Evolutionary conservation across 2,888 invertebrate genomes (phyloP).

Genomic region (Zaprionus obscuricornis): DNA sequence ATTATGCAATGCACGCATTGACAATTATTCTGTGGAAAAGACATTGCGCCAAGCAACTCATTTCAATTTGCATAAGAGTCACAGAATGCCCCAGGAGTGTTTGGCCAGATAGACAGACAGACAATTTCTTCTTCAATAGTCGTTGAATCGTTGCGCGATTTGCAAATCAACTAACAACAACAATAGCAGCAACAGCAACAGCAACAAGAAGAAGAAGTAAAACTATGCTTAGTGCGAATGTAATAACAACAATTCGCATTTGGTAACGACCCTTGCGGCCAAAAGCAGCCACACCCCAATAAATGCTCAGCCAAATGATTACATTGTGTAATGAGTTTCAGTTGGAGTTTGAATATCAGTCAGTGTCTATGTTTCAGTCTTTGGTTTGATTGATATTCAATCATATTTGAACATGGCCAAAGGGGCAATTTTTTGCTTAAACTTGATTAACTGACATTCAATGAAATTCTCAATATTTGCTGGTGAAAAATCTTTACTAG

Average conservation of each 20-base stretch:
- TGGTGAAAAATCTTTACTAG: slow-evolving; percentile 27
- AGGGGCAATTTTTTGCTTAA: slow-evolving; percentile 15
- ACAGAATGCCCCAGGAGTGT: no score
- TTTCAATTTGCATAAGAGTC: slow-evolving; percentile 74
- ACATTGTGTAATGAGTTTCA: slow-evolving; percentile 64
- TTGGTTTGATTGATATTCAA: slow-evolving; percentile 63
- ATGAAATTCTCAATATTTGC: no score
- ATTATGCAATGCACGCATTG: slow-evolving; percentile 78
- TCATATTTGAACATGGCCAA: slow-evolving; percentile 31
- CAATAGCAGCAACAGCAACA: slow-evolving; percentile 21
- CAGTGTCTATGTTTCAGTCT: no score
- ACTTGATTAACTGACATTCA: no score
- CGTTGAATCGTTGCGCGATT: slow-evolving; percentile 32
- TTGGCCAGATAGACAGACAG: background rate
- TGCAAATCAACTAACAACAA: slow-evolving; percentile 27
- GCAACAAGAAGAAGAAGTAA: slow-evolving; percentile 11
- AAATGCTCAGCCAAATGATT: slow-evolving; percentile 35
- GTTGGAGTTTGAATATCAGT: no score
- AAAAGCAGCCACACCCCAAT: slow-evolving; percentile 52
- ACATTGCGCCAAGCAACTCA: slow-evolving; percentile 66
- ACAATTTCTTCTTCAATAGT: no score
- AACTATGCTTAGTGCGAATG: no score
- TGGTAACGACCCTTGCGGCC: no score
- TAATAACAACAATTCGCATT: slow-evolving; percentile 35
- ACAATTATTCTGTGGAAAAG: slow-evolving; percentile 79